A percentile compares a stretch with the other conserved stretches of the same genome.
These are phyloP conservation scores for Linyphia triangularis DNA, from an alignment of 2,888 invertebrate genomes.

Conservation along the genomic window DNA sequence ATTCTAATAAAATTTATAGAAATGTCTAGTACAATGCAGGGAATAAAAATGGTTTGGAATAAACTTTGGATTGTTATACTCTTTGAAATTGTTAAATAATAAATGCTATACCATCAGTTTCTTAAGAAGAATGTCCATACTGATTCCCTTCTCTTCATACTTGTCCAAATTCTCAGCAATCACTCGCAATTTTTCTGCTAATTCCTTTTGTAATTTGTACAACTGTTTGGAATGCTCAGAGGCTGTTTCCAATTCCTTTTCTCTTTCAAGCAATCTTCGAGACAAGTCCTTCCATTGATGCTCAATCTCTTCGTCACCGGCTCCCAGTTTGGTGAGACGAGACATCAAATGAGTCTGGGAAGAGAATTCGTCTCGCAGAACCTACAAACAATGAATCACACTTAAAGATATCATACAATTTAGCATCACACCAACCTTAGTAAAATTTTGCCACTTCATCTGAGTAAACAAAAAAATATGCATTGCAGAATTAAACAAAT, in stretches of 20 bases:
- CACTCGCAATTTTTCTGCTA: conserved; percentile 90
- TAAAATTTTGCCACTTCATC: too few relatives aligned
- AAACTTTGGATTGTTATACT: too few relatives aligned
- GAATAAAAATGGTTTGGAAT: too few relatives aligned
- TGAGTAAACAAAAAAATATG: too few relatives aligned
- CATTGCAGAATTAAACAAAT: too few relatives aligned
- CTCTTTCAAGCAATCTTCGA: conserved; percentile 89
- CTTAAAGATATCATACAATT: too few relatives aligned
- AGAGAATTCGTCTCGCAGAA: conserved; percentile 93
- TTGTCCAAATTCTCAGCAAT: conserved; percentile 93
- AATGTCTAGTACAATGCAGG: too few relatives aligned
- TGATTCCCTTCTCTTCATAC: conserved; percentile 86
- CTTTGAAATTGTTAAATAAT: neutral
- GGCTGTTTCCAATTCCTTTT: conserved; percentile 91
- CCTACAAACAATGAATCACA: conserved; percentile 54
- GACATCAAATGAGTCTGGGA: conserved; percentile 93
- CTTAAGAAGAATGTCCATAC: conserved; percentile 91
- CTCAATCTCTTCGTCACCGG: conserved; percentile 87
- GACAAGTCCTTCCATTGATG: conserved; percentile 89
- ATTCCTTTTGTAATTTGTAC: conserved; percentile 90
- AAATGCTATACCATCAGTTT: conserved; percentile 84
- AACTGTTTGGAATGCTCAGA: conserved; percentile 95
- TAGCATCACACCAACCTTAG: too few relatives aligned
- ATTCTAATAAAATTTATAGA: neutral
- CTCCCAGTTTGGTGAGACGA: conserved; percentile 87